These are phyloP conservation scores for Mirounga angustirostris DNA, from an alignment of 2,113 vertebrate genomes.

Conservation along the genomic window DNA sequence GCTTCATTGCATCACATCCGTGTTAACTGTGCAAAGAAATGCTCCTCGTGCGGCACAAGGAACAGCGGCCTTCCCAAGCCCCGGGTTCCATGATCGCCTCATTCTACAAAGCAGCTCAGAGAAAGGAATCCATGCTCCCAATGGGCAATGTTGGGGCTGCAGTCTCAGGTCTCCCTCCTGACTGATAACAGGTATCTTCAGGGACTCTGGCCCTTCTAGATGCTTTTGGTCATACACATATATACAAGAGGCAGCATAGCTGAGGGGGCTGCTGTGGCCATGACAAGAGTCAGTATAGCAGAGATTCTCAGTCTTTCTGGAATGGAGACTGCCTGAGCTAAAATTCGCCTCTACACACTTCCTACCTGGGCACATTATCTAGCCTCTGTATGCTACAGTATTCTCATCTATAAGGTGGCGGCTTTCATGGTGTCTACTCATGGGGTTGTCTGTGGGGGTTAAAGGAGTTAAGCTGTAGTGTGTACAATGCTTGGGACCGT, in stretches of 20 bases:
- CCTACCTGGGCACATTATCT: not conserved
- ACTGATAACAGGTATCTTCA: not conserved
- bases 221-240: not conserved
- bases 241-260: not conserved
- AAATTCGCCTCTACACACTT: not conserved
- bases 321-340: not conserved
- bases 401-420: not conserved
- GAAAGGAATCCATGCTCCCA: not conserved
- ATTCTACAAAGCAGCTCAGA: not conserved
- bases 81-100: not conserved
- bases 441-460: not conserved
- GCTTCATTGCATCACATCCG: not conserved
- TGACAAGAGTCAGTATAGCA: not conserved
- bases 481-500: accelerated
- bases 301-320: not conserved
- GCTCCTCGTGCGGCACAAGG: accelerated
- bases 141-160: accelerated
- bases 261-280: not conserved
- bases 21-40: not conserved
- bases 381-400: not conserved
- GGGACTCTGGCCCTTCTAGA: not conserved
- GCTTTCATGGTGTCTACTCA: not conserved
- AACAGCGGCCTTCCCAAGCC: not conserved
- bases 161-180: not conserved
- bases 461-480: not conserved